Evolutionary conservation across 2,888 invertebrate species (phyloP).

Genomic region (Gerosis bhagava): DNA sequence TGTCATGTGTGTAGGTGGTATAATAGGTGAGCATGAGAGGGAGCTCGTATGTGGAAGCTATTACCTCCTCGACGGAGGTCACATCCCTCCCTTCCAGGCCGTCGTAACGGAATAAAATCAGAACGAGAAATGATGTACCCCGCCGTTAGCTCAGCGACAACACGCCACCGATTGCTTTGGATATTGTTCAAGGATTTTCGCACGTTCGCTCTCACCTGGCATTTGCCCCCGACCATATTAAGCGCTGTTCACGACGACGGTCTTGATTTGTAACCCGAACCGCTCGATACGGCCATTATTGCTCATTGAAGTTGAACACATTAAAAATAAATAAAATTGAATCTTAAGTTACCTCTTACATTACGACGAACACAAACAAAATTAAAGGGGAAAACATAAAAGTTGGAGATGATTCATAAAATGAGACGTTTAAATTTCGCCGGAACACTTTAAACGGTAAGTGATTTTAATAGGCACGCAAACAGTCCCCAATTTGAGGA

Average conservation of each 20-base stretch:
- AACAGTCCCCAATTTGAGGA: slow-evolving; percentile 74
- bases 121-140: slow-evolving; percentile 71
- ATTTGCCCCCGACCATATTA: slow-evolving; percentile 26
- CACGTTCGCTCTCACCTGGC: slow-evolving; percentile 44
- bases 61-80: slow-evolving; percentile 53
- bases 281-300: slow-evolving; percentile 25
- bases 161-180: slow-evolving; percentile 43
- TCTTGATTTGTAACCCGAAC: slow-evolving; percentile 33
- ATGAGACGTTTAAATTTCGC: slow-evolving; percentile 48
- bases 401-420: slow-evolving; percentile 45
- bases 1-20: slow-evolving; percentile 60
- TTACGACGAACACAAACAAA: slow-evolving; percentile 11
- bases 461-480: slow-evolving; percentile 77
- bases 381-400: slow-evolving; percentile 36
- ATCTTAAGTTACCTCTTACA: slow-evolving; percentile 15
- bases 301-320: slow-evolving; percentile 10
- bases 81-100: slow-evolving; percentile 49
- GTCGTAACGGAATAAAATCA: slow-evolving; percentile 68
- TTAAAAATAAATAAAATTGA: slow-evolving; percentile 8
- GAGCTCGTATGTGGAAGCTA: slow-evolving; percentile 65
- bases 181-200: slow-evolving; percentile 56
- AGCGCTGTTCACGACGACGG: slow-evolving; percentile 33
- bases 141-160: slow-evolving; percentile 55
- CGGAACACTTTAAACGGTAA: slow-evolving; percentile 59
- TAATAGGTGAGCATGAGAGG: slow-evolving; percentile 55